These are phyloP conservation scores for Tragelaphus scriptus DNA, from an alignment of 2,113 vertebrate genomes.

Conservation along the genomic window DNA sequence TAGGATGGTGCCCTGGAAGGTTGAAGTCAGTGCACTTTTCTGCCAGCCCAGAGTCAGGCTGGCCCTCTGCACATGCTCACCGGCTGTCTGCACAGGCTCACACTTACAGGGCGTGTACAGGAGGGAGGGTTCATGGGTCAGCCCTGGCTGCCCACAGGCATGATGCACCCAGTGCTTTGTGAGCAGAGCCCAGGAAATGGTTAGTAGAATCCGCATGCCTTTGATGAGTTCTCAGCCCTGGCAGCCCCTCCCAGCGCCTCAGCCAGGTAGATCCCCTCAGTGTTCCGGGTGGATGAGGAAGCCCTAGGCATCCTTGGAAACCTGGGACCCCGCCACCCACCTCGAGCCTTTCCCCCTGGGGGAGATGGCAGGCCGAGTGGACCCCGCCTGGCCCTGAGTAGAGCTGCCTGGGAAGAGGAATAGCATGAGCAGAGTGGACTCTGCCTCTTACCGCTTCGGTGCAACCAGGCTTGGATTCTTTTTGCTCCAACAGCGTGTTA, in stretches of 20 bases:
- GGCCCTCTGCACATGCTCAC: neutral
- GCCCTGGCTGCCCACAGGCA: neutral
- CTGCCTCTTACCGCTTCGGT: accelerated
- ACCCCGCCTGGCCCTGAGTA: neutral
- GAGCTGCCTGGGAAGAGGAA: neutral
- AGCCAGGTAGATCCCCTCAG: neutral
- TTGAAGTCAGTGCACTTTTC: neutral
- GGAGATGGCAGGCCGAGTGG: neutral
- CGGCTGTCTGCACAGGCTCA: neutral
- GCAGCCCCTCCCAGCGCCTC: neutral
- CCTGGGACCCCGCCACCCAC: neutral
- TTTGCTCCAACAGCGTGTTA: accelerated
- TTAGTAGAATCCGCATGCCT: neutral
- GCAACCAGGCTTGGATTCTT: neutral
- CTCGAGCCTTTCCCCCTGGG: neutral
- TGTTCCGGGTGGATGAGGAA: neutral
- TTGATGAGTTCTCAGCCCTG: neutral
- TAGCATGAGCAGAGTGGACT: neutral
- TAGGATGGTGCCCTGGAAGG: neutral
- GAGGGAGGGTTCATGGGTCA: neutral
- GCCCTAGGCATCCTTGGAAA: neutral
- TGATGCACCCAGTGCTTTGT: too few species aligned
- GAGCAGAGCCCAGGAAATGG: neutral
- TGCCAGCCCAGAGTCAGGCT: neutral
- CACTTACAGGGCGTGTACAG: neutral